These are phyloP conservation scores for Erebia epiphron DNA, from an alignment of 2,888 invertebrate species.

Conservation along the genomic window DNA sequence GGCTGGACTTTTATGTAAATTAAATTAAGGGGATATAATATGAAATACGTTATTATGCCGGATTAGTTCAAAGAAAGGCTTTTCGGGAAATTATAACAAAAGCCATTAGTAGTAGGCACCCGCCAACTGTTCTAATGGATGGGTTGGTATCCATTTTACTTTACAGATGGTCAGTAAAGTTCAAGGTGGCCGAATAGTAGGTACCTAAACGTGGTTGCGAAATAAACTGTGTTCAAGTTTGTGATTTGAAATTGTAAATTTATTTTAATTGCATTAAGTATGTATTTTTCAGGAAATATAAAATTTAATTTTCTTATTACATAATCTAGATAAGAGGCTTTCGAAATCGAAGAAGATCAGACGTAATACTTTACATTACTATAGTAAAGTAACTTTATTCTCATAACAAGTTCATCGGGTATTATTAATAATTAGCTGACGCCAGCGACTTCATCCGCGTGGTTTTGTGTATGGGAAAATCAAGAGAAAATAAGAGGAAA, in stretches of 20 bases:
- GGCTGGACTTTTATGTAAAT: slow-evolving; percentile 77
- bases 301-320: too few relatives aligned
- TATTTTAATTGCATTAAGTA: not conserved
- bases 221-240: not conserved
- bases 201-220: not conserved
- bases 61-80: slow-evolving; percentile 57
- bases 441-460: too few relatives aligned
- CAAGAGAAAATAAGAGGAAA: too few relatives aligned
- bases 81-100: slow-evolving; percentile 49
- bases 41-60: slow-evolving; percentile 54
- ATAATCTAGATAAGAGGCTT: too few relatives aligned
- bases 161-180: not conserved
- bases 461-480: too few relatives aligned
- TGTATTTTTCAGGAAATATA: too few relatives aligned
- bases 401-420: too few relatives aligned
- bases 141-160: not conserved
- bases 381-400: too few relatives aligned
- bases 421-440: too few relatives aligned
- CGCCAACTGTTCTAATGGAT: slow-evolving; percentile 53
- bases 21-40: slow-evolving; percentile 67
- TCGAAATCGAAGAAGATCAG: too few relatives aligned
- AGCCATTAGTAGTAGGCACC: slow-evolving; percentile 53
- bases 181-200: not conserved
- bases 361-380: too few relatives aligned
- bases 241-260: not conserved